Conservation (phyloP, 2,113 vertebrate species). For the chimpanzee (Pan troglodytes) region NHGRI_mPanTro3-v2.1_pri NC_072413.2:84369001-84369500, state of each 20-base stretch:
- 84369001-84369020: neutral
- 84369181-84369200: neutral
- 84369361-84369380: rapidly evolving
- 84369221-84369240: neutral
- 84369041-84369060: neutral
- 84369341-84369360: neutral
- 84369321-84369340: neutral
- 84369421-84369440: too few species aligned
- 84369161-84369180: neutral
- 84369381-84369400: neutral
- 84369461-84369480: neutral
- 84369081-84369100: neutral
- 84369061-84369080: neutral
- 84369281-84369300: rapidly evolving
- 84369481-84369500: neutral
- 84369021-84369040: neutral
- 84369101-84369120: rapidly evolving
- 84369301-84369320: neutral
- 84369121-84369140: neutral
- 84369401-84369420: neutral
- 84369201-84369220: neutral
- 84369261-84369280: rapidly evolving
- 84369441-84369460: neutral
- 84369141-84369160: neutral
- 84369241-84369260: neutral